Conservation (phyloP, 2,888 invertebrate species). For the Leptinotarsa haldemani region DNA sequence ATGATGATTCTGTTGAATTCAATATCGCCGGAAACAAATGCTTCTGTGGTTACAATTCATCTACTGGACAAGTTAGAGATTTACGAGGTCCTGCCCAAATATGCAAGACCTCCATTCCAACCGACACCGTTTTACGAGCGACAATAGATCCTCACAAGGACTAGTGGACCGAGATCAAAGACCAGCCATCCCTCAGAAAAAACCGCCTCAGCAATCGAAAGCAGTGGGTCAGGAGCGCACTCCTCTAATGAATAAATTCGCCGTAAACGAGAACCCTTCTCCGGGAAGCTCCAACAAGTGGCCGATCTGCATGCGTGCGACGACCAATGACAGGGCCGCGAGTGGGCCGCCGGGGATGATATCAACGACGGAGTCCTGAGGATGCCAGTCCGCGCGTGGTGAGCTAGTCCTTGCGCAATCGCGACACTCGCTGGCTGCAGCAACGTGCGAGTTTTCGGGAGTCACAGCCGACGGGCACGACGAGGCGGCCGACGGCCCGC, state of each 20-base stretch:
- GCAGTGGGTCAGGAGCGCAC: constrained; percentile 44
- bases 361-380: constrained; percentile 57
- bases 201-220: constrained; percentile 23
- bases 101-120: too few relatives aligned
- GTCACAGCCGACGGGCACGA: constrained; percentile 65
- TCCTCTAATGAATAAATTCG: constrained; percentile 48
- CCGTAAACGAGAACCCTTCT: constrained; percentile 37
- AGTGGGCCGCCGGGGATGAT: constrained; percentile 61
- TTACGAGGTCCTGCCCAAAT: too few relatives aligned
- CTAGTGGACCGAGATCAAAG: constrained; percentile 1
- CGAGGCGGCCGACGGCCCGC: constrained; percentile 63
- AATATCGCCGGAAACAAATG: too few relatives aligned
- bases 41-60: too few relatives aligned
- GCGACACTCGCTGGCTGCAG: constrained; percentile 50
- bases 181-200: neutral
- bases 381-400: constrained; percentile 60
- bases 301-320: constrained; percentile 57
- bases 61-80: too few relatives aligned
- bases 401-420: constrained; percentile 60
- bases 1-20: too few relatives aligned
- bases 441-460: constrained; percentile 54
- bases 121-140: too few relatives aligned
- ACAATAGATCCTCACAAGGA: too few relatives aligned
- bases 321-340: constrained; percentile 58
- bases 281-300: constrained; percentile 55